phyloP scores from a whole-genome alignment of 1,140 invertebrate genomes.

The Himalopsyche phryganea region DNA sequence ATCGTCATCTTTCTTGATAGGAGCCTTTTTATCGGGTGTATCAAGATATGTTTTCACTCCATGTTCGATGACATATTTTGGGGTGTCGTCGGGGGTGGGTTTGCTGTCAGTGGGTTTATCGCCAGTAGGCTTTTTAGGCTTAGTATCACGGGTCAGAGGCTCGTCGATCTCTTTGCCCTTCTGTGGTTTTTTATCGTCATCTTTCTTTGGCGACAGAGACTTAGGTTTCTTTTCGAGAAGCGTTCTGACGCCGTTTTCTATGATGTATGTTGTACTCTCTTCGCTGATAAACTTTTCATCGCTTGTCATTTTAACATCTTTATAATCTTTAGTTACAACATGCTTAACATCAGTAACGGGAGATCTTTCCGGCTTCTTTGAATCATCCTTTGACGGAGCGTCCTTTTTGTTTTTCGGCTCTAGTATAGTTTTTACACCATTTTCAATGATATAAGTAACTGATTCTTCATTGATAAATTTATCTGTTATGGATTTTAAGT shows the following conservation, averaged over 20 bases:
- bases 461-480: neutral
- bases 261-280: conserved; percentile 14
- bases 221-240: too few relatives aligned
- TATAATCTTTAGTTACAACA: neutral
- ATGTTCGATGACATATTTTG: conserved; percentile 10
- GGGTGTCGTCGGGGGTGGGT: neutral
- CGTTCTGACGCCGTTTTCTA: conserved; percentile 21
- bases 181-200: conserved; percentile 2
- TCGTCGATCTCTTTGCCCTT: too few relatives aligned
- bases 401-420: conserved; percentile 7
- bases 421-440: conserved; percentile 15
- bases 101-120: conserved; percentile 9
- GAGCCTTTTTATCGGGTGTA: neutral
- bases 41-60: conserved; percentile 8
- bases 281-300: neutral
- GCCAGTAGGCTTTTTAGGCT: conserved; percentile 9
- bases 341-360: neutral
- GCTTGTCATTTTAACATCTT: conserved; percentile 2
- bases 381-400: conserved; percentile 2
- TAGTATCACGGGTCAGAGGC: too few relatives aligned
- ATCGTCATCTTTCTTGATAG: conserved; percentile 10
- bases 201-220: too few relatives aligned
- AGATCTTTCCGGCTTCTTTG: conserved; percentile 2
- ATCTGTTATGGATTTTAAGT: neutral
- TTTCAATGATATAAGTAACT: conserved; percentile 22